Evolutionary conservation across 1,140 invertebrate genomes (phyloP).

Genomic region (Trissolcus basalis): DNA sequence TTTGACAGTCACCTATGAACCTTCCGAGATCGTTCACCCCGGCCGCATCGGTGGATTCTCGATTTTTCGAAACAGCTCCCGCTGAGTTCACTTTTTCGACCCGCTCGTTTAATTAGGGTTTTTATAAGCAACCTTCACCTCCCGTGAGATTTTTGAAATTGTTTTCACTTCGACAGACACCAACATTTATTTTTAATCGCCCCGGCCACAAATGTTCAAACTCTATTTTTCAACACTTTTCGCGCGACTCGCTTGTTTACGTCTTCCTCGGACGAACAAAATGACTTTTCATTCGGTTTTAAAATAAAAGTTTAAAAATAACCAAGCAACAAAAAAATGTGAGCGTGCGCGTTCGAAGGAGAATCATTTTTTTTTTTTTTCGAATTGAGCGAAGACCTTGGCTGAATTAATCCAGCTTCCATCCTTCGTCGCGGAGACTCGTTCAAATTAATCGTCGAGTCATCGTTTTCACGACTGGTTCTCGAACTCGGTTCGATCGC

Average conservation of each 20-base stretch:
- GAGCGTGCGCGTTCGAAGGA: not conserved
- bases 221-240: too few species aligned
- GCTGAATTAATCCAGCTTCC: conserved; percentile 52
- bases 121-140: too few species aligned
- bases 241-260: too few species aligned
- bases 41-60: too few species aligned
- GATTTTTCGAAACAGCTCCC: not conserved
- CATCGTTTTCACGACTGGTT: conserved; percentile 59
- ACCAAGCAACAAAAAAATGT: not conserved
- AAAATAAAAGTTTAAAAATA: too few species aligned
- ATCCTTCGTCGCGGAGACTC: conserved; percentile 39
- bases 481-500: conserved; percentile 53
- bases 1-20: conserved; percentile 16
- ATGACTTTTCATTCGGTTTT: too few species aligned
- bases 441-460: conserved; percentile 55
- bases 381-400: conserved; percentile 32
- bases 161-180: too few species aligned
- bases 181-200: too few species aligned
- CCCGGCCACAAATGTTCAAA: too few species aligned
- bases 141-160: too few species aligned
- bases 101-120: not conserved
- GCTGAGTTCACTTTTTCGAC: conserved; percentile 4
- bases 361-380: conserved; percentile 27
- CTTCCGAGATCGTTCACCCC: not conserved
- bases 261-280: too few species aligned